Evolutionary conservation across 92 coral and sea anemone genomes (phyloP).

Genomic region (Actinostola sp.): DNA sequence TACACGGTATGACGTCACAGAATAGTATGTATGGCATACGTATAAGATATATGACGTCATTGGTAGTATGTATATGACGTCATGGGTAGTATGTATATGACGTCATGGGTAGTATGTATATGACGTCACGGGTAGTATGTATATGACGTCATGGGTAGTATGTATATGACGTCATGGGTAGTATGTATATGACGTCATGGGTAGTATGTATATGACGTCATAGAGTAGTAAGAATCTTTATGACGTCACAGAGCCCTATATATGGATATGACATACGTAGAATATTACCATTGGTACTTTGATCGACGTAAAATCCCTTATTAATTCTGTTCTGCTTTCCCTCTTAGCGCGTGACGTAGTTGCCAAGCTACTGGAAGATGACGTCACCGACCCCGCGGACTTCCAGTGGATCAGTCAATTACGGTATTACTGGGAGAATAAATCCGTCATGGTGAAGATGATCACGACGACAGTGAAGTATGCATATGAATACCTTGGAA

Average conservation of each 20-base stretch:
- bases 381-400: slow-evolving; percentile 80
- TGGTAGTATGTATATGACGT: too few species aligned
- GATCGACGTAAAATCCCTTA: too few species aligned
- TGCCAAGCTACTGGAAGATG: slow-evolving; percentile 76
- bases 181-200: background rate
- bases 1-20: slow-evolving; percentile 76
- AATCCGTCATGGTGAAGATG: slow-evolving; percentile 87
- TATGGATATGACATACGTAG: background rate
- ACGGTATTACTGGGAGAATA: slow-evolving; percentile 93
- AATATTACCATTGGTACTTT: too few species aligned
- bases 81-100: too few species aligned
- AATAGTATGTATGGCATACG: too few species aligned
- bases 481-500: slow-evolving; percentile 95
- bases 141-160: too few species aligned
- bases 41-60: too few species aligned
- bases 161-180: too few species aligned
- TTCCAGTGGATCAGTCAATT: slow-evolving; percentile 98
- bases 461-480: slow-evolving; percentile 93
- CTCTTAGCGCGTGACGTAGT: slow-evolving; percentile 96
- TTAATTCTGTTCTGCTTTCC: slow-evolving; percentile 7
- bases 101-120: too few species aligned
- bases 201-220: too few species aligned
- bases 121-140: too few species aligned
- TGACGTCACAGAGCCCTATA: background rate
- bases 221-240: too few species aligned